Evolutionary conservation across 2,113 vertebrate genomes (phyloP).

Genomic region (Tinamus guttatus): DNA sequence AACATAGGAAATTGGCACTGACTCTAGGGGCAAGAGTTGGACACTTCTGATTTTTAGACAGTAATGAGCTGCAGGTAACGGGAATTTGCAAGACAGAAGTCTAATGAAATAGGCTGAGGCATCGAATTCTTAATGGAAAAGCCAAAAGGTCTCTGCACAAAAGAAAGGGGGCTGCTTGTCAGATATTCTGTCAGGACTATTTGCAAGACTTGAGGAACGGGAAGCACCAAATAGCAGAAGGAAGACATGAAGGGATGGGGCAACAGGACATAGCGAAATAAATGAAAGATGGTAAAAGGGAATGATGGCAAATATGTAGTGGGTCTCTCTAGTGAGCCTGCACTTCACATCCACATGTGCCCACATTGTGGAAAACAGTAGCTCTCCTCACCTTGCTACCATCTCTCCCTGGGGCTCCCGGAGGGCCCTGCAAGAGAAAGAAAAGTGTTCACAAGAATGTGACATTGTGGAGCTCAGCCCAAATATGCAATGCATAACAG

Average conservation of each 20-base stretch:
- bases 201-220: background rate
- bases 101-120: background rate
- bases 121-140: background rate
- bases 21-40: background rate
- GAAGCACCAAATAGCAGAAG: background rate
- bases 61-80: background rate
- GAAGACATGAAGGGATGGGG: background rate
- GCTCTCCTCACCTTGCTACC: slow-evolving; percentile 86
- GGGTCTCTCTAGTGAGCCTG: background rate
- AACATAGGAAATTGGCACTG: background rate
- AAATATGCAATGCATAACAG: background rate
- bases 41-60: background rate
- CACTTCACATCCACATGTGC: background rate
- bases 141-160: too few species aligned
- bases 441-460: background rate
- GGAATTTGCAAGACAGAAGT: background rate
- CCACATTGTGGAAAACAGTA: background rate
- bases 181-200: background rate
- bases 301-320: background rate
- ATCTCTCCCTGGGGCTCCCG: slow-evolving; percentile 90
- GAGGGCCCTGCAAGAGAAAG: slow-evolving; percentile 84
- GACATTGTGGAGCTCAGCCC: background rate
- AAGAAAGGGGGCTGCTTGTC: background rate
- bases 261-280: background rate
- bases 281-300: background rate